phyloP scores from a whole-genome alignment of 1,140 invertebrate species.

The Aphelenchoides besseyi region DNA sequence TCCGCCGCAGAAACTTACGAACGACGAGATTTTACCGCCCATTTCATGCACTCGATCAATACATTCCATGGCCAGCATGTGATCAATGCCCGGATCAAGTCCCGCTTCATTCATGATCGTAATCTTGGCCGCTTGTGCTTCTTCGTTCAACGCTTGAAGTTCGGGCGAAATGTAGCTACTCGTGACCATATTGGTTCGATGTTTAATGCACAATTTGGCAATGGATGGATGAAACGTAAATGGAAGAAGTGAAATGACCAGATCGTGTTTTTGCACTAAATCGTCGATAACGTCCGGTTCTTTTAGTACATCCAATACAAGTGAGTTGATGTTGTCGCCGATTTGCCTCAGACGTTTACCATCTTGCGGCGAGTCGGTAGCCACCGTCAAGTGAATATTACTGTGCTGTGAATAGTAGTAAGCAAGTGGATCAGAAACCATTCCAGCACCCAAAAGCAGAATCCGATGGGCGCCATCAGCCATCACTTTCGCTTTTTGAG shows the following conservation, averaged over 20 bases:
- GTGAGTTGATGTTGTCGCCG: constrained; percentile 66
- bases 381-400: constrained; percentile 75
- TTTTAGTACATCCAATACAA: constrained; percentile 79
- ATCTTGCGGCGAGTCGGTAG: constrained; percentile 72
- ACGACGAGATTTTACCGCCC: constrained; percentile 76
- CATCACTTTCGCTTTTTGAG: constrained; percentile 24
- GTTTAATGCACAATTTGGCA: constrained; percentile 79
- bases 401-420: constrained; percentile 84
- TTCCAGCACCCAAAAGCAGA: constrained; percentile 74
- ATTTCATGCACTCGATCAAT: constrained; percentile 81
- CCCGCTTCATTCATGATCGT: constrained; percentile 91
- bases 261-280: constrained; percentile 72
- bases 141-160: constrained; percentile 76
- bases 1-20: constrained; percentile 91
- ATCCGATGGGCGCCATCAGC: constrained; percentile 78
- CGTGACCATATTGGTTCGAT: constrained; percentile 85
- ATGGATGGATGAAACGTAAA: constrained; percentile 78
- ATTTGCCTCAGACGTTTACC: constrained; percentile 91
- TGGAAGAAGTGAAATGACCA: constrained; percentile 80
- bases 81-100: constrained; percentile 93
- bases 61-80: constrained; percentile 89
- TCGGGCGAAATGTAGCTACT: constrained; percentile 84
- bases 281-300: constrained; percentile 71
- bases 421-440: constrained; percentile 83
- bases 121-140: constrained; percentile 76